Base-by-base conservation (phyloP, 2,888 invertebrate genomes). In the Ormyrus rosae region DNA sequence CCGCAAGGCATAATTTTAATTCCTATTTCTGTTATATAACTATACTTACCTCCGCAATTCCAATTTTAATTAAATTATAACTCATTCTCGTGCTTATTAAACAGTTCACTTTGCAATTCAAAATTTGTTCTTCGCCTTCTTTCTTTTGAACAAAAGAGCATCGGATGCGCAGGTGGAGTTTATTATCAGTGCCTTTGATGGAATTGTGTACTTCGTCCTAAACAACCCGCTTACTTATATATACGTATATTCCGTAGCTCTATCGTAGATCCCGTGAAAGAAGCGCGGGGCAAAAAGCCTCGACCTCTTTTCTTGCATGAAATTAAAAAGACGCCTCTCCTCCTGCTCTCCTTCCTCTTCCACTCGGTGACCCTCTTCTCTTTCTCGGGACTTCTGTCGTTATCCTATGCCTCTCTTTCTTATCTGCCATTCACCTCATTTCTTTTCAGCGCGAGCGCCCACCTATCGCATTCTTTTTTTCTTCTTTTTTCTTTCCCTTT, bases 281-380 rank as follows among this genome's bases (percentile, higher is more conserved):
- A 63, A 76, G 53, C 55, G 7, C 13, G 4, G 46, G 55, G 34
- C 34, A 34, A 3, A 34, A 34, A 56, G 69, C 69, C 34, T 69
- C 69, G 76, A 70, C 76, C 69, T 77, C 70, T 45, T 77, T 78
- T 67, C 58, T 53, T 60, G 72, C 71, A 72, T 78, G 64, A 72
- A 78, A 78, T 78, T 78, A 78, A 78, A 77, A 70, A 71, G 64
- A 46, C 64, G 64, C 63, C 45, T 13, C 64, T 34, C 45, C 68
- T 55, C 51, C 46, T 13, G 53, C 46, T 45, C 63, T 11, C 46
- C 46, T 45, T 61, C 51, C 63, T 9, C 55, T 58, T 45, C 64
- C 53, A 50, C 67, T 75, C 11, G 13, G 63, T 63, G 63, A 73
- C 68, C 56, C 78, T 56, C 56, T 79, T 73, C 73, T 79, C 34